Conservation (phyloP, 2,113 vertebrate species). For the Sus scrofa region T2T-Sscrofa CM000822.6:9138501-9139000, state of each 20-base stretch:
- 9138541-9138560: background rate
- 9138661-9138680: background rate
- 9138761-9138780: too few relatives aligned
- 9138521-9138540: background rate
- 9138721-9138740: background rate
- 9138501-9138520: background rate
- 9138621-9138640: background rate
- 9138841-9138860: too few relatives aligned
- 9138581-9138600: background rate
- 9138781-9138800: too few relatives aligned
- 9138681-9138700: slow-evolving; percentile 14
- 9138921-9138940: too few relatives aligned
- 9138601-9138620: background rate
- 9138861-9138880: too few relatives aligned
- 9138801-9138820: too few relatives aligned
- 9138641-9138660: background rate
- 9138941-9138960: too few relatives aligned
- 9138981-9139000: too few relatives aligned
- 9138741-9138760: background rate
- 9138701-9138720: background rate
- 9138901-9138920: too few relatives aligned
- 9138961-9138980: too few relatives aligned
- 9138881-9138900: too few relatives aligned
- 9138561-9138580: background rate
- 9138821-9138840: too few relatives aligned